Evolutionary conservation across 2,797 vertebrate species (phyloP).

Genomic region (Pseudochirops corinnae): DNA sequence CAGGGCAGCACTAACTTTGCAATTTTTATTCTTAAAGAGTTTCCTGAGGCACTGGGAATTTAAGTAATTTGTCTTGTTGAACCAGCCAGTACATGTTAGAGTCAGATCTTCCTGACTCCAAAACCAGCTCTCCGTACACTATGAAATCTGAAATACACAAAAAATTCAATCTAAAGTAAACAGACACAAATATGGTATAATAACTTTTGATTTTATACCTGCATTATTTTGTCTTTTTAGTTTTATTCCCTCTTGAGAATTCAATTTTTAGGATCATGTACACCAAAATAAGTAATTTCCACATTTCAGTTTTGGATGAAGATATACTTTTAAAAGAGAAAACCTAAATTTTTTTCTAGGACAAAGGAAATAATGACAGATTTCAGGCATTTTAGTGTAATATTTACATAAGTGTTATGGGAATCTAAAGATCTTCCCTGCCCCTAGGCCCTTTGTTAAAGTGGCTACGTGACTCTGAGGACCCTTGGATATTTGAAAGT

Average conservation of each 20-base stretch:
- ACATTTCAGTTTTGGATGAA: background rate
- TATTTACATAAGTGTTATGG: background rate
- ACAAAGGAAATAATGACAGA: conserved; percentile 25
- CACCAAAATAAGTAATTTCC: background rate
- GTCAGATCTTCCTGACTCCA: background rate
- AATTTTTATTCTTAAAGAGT: background rate
- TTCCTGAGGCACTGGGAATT: background rate
- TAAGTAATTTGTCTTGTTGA: background rate
- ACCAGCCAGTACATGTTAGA: background rate
- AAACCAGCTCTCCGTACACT: background rate
- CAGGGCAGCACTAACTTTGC: background rate
- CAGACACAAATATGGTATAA: background rate
- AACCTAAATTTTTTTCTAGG: background rate
- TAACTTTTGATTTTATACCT: background rate
- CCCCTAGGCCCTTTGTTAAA: no score
- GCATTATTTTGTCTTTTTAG: background rate
- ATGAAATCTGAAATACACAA: background rate
- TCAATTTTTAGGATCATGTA: background rate
- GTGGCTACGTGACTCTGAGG: no score
- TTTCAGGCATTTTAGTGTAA: conserved; percentile 12
- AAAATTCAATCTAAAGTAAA: background rate
- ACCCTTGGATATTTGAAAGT: no score
- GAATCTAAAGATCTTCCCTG: no score
- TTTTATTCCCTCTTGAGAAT: background rate
- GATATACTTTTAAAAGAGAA: conserved; percentile 1